These are phyloP conservation scores for Pseudochirops corinnae DNA, from an alignment of 2,797 vertebrate genomes.

Conservation along the genomic window DNA sequence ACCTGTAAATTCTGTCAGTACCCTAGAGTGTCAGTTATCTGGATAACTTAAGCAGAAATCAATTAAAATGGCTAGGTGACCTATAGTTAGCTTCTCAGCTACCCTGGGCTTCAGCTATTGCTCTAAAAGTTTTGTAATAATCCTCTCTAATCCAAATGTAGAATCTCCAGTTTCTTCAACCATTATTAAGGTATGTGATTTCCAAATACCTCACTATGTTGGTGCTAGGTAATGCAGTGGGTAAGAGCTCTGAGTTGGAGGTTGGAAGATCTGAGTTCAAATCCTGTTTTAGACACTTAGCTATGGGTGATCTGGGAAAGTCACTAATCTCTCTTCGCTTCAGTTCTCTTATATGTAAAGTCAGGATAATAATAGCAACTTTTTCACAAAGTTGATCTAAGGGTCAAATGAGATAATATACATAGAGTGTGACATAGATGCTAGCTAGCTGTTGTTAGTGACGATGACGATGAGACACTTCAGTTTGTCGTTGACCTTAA, in stretches of 20 bases:
- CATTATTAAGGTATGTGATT: neutral
- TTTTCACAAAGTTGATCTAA: neutral
- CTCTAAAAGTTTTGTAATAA: neutral
- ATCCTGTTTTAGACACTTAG: neutral
- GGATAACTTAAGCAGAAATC: neutral
- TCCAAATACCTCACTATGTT: neutral
- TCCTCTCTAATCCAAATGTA: neutral
- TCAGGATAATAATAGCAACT: neutral
- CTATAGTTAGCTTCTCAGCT: too few relatives aligned
- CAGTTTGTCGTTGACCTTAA: neutral
- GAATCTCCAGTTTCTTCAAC: neutral
- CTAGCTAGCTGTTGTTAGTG: neutral
- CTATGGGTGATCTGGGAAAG: neutral
- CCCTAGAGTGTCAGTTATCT: neutral
- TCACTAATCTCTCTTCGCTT: neutral
- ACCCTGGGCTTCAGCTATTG: neutral
- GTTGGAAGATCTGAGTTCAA: neutral
- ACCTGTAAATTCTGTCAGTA: neutral
- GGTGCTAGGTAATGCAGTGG: neutral
- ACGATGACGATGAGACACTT: neutral
- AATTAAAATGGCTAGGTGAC: too few relatives aligned
- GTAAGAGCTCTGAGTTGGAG: neutral
- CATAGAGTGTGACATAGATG: neutral
- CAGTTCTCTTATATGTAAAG: too few relatives aligned
- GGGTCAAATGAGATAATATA: neutral